Evolutionary conservation across 1,140 invertebrate genomes (phyloP).

Genomic region (Colletes gigas): DNA sequence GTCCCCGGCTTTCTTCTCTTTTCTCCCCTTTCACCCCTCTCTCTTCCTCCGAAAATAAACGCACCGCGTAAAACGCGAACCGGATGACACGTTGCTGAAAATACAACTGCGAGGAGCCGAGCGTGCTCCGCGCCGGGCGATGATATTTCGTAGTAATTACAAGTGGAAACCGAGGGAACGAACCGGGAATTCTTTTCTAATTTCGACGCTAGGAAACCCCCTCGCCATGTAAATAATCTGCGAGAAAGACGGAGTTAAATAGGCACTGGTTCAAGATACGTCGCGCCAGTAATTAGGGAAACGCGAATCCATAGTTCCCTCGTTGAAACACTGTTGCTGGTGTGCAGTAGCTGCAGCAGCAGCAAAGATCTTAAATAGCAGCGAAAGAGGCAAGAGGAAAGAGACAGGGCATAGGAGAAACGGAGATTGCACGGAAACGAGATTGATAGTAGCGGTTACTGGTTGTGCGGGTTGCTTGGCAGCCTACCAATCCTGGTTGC

Average conservation of each 20-base stretch:
- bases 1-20: constrained; percentile 47
- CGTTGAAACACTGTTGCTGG: too few species aligned
- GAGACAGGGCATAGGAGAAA: background rate
- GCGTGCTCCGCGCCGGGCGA: background rate
- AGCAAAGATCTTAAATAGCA: constrained; percentile 2
- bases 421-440: constrained; percentile 26
- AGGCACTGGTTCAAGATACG: background rate
- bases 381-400: background rate
- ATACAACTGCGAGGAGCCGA: constrained; percentile 58
- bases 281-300: too few species aligned
- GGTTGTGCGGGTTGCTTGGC: constrained; percentile 30
- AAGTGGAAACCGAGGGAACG: background rate
- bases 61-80: constrained; percentile 55
- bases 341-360: background rate
- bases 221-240: background rate
- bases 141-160: constrained; percentile 61
- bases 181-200: constrained; percentile 24
- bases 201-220: background rate
- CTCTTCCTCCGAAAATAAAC: constrained; percentile 71
- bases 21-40: constrained; percentile 30
- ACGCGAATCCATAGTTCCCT: too few species aligned
- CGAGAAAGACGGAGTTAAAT: background rate
- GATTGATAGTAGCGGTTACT: constrained; percentile 51
- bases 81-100: constrained; percentile 71
- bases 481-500: constrained; percentile 36